Base-by-base conservation (phyloP, 2,888 invertebrate species). In the Slavum lentiscoides region DNA sequence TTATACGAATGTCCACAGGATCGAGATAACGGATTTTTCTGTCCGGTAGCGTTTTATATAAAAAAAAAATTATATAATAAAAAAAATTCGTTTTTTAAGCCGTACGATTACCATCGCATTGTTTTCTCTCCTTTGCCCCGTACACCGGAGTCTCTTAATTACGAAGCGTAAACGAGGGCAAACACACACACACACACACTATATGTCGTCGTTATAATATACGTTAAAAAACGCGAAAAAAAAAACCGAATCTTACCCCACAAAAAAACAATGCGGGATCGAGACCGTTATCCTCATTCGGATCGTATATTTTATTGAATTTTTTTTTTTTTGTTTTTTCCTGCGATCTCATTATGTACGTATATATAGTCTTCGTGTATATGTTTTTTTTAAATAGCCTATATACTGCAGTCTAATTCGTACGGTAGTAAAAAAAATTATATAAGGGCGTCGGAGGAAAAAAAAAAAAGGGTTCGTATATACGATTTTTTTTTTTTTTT, bases 271-370 rank as follows among this genome's bases (percentile, higher is more conserved):
- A 80, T 80, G 72, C 80, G 72, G 80, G 80, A 80, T 64, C 17
- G 80, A 70, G 80, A 80, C 80, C 80, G 80, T 80, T 80, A 80
- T 80, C 80, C 64, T 80, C 15, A 80, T 80, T 43, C 72, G 43
- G 43, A 72, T 72, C 80, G 80, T 80, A 80, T 80, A 66, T 80
- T 64, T 39, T 64, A 53, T 66, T 37, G 43, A 58, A 49, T 1
- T 49, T 49, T 62, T 76, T 55, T 69, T 58, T 64, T 17, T 39
- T 69, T 69, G 9, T 72, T 59, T 67, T 67, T 55, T 55, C 53
- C 30, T 30, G 15, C 30, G 43, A 43, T 9, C 43, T 7, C 9
- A 43, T 43, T 43, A 9, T 43, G 9, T 1, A 9, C 6, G 43
- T 43, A 43, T 43, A 43, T 7, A 4, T 43, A 9, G 39, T 39